Conservation (phyloP, 2,888 invertebrate genomes). For the Nemurella pictetii region DNA sequence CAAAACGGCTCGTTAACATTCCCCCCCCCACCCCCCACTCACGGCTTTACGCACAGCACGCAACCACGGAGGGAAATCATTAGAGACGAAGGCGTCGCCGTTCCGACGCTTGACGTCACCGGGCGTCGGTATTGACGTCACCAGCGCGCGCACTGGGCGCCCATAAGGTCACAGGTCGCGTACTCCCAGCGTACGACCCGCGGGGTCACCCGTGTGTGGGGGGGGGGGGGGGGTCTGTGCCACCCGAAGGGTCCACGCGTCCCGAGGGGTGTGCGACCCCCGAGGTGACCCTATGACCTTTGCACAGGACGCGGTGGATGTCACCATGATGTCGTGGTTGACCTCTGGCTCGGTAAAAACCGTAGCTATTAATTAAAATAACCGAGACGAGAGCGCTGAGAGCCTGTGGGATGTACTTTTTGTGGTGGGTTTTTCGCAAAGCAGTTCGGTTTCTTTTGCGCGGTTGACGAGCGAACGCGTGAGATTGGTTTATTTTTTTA, state of each 20-base stretch:
- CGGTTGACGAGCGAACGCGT: too few species aligned
- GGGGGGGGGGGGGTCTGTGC: background rate
- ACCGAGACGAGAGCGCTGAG: too few species aligned
- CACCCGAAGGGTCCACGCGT: background rate
- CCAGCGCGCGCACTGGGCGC: background rate
- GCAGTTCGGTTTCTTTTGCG: too few species aligned
- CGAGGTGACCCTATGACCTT: too few species aligned
- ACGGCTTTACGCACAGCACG: background rate
- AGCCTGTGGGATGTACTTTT: too few species aligned
- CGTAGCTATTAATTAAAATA: too few species aligned
- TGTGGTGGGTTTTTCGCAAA: too few species aligned
- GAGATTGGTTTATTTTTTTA: too few species aligned
- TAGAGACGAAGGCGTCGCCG: background rate
- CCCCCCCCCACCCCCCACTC: background rate
- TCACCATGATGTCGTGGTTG: too few species aligned
- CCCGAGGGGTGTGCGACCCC: background rate
- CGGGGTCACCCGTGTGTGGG: too few species aligned
- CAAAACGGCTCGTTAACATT: background rate
- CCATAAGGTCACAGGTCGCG: background rate
- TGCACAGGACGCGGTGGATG: too few species aligned
- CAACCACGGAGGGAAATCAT: background rate
- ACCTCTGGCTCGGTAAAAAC: too few species aligned
- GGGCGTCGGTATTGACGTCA: background rate
- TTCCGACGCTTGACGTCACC: background rate
- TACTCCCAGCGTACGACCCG: background rate